A percentile compares a stretch with the other conserved stretches of the same genome.
phyloP scores from a whole-genome alignment of 2,888 invertebrate genomes.

The Trichogramma dendrolimi region DNA sequence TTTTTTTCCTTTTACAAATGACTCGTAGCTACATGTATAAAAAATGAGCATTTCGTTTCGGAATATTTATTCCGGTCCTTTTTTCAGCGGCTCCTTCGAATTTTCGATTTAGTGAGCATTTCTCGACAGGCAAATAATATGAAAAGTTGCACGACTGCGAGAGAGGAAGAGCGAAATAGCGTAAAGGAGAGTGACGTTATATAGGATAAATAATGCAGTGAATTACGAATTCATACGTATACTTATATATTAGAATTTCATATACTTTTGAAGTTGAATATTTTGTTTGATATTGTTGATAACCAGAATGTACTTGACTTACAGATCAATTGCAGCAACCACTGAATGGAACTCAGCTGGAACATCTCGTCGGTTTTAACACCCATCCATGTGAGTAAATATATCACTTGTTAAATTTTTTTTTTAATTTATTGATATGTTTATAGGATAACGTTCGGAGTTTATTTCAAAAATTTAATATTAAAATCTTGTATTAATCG shows the following conservation, averaged over 20 bases:
- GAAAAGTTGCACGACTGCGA: neutral
- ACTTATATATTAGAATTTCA: neutral
- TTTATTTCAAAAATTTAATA: neutral
- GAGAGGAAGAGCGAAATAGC: neutral
- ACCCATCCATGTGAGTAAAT: conserved; percentile 33
- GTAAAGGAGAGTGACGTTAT: neutral
- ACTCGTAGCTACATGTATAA: no score
- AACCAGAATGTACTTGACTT: neutral
- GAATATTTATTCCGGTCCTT: no score
- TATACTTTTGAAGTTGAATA: neutral
- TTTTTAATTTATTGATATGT: conserved; percentile 5
- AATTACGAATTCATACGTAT: neutral
- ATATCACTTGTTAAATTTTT: conserved; percentile 5
- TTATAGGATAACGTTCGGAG: neutral
- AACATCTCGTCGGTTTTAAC: conserved; percentile 30
- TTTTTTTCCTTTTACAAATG: no score
- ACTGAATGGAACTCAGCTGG: conserved; percentile 35
- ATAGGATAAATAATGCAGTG: neutral
- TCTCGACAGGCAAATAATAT: neutral
- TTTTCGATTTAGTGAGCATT: conserved; percentile 1
- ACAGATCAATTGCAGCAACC: conserved; percentile 25
- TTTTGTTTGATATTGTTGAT: conserved; percentile 11
- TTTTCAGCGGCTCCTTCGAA: neutral
- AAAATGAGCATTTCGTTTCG: no score
- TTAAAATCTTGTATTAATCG: neutral